phyloP scores from a whole-genome alignment of 1,140 invertebrate species.

The Pseudomyrmex flavicornis region DNA sequence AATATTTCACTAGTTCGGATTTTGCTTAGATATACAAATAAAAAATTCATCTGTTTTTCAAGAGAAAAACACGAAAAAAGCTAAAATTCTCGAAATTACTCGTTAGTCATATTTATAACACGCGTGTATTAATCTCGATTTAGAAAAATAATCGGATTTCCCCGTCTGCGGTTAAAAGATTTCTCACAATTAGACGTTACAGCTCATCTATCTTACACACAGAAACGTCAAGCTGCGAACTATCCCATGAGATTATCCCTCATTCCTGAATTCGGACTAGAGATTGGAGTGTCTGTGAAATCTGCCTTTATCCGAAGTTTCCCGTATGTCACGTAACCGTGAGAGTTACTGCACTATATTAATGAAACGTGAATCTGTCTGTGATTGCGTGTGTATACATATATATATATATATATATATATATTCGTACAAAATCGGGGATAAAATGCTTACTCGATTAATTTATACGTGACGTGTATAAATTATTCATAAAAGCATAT shows the following conservation, averaged over 20 bases:
- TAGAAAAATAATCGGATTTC: background rate
- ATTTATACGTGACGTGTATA: background rate
- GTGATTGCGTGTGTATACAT: background rate
- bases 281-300: conserved; percentile 38
- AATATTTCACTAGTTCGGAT: too few relatives aligned
- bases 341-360: conserved; percentile 5
- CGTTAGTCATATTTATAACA: background rate
- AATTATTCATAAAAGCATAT: background rate
- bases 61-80: too few relatives aligned
- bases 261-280: conserved; percentile 11
- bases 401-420: background rate
- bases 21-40: too few relatives aligned
- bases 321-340: conserved; percentile 17
- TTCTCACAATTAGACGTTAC: background rate
- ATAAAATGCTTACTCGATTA: background rate
- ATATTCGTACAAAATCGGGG: too few relatives aligned
- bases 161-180: background rate
- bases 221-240: conserved; percentile 35
- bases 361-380: conserved; percentile 6
- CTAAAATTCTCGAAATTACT: too few relatives aligned
- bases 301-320: conserved; percentile 47
- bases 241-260: conserved; percentile 45
- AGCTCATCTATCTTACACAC: conserved; percentile 13
- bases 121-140: background rate
- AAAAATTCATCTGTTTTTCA: too few relatives aligned